Conservation (phyloP, 2,113 vertebrate genomes). For the Rhabdornis inornatus region DNA sequence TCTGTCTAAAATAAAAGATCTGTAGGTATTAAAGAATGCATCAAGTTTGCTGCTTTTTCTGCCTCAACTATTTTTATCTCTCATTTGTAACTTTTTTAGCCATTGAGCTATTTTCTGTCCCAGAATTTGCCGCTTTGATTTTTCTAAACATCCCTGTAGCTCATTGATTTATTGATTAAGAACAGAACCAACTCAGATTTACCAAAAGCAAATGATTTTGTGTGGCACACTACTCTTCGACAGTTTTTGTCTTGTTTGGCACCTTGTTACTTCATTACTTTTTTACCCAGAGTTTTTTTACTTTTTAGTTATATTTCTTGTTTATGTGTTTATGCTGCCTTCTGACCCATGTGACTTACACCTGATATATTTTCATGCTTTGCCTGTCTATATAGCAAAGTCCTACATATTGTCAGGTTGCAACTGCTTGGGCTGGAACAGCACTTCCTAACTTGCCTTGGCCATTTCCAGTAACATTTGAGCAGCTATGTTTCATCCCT, state of each 20-base stretch:
- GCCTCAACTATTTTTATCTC: neutral
- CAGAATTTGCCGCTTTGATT: neutral
- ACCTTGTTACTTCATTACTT: neutral
- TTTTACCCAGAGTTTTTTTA: neutral
- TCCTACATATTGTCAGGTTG: accelerated
- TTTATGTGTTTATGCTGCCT: neutral
- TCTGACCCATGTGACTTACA: neutral
- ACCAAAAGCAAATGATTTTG: neutral
- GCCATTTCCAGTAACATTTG: neutral
- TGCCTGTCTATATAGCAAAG: neutral
- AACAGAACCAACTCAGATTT: neutral
- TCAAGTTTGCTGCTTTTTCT: neutral
- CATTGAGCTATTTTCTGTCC: neutral
- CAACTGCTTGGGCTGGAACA: neutral
- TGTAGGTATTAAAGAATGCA: neutral
- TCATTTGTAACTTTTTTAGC: neutral
- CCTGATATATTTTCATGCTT: neutral
- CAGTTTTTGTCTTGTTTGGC: neutral
- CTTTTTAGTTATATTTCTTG: neutral
- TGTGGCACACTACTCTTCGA: neutral
- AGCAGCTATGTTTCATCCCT: neutral
- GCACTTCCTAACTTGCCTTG: neutral
- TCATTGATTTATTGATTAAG: neutral
- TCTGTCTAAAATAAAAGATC: neutral
- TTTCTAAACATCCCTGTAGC: neutral